phyloP scores from a whole-genome alignment of 2,888 invertebrate species.

The Alcis repandata region DNA sequence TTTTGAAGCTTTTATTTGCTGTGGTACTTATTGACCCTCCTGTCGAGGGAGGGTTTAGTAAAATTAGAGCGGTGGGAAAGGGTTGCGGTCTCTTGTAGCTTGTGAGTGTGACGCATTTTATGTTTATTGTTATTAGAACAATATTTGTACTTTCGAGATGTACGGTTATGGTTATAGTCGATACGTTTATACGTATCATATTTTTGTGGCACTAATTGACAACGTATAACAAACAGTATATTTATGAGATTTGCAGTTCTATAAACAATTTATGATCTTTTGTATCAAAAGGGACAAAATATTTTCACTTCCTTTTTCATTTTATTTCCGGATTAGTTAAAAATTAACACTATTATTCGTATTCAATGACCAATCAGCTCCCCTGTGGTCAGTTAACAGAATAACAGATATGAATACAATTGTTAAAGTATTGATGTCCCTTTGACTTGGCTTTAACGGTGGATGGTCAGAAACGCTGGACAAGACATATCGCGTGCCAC shows the following conservation, averaged over 20 bases:
- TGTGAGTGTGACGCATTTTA: constrained; percentile 78
- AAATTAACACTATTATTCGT: constrained; percentile 76
- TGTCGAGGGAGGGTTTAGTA: constrained; percentile 80
- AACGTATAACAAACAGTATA: constrained; percentile 12
- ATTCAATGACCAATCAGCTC: constrained; percentile 72
- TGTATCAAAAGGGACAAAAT: constrained; percentile 5
- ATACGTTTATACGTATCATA: constrained; percentile 55
- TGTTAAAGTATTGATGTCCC: constrained; percentile 62
- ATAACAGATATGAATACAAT: constrained; percentile 60
- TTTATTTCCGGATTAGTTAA: constrained; percentile 56
- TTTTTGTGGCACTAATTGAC: constrained; percentile 54
- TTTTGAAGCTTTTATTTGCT: constrained; percentile 77
- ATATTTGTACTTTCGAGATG: constrained; percentile 83
- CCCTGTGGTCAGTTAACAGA: constrained; percentile 65
- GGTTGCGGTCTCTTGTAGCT: constrained; percentile 66
- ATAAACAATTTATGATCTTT: constrained; percentile 8
- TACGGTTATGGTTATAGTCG: constrained; percentile 79
- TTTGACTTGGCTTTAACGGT: constrained; percentile 52
- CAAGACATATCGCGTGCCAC: constrained; percentile 58
- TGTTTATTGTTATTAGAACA: constrained; percentile 86
- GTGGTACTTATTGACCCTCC: constrained; percentile 75
- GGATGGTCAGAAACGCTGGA: constrained; percentile 48
- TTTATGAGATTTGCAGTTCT: constrained; percentile 17
- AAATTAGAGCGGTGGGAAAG: constrained; percentile 86
- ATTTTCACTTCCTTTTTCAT: constrained; percentile 19